A percentile compares a stretch with the other conserved stretches of the same genome.
phyloP scores from a whole-genome alignment of 1,140 invertebrate genomes.

The Diabrotica undecimpunctata region DNA sequence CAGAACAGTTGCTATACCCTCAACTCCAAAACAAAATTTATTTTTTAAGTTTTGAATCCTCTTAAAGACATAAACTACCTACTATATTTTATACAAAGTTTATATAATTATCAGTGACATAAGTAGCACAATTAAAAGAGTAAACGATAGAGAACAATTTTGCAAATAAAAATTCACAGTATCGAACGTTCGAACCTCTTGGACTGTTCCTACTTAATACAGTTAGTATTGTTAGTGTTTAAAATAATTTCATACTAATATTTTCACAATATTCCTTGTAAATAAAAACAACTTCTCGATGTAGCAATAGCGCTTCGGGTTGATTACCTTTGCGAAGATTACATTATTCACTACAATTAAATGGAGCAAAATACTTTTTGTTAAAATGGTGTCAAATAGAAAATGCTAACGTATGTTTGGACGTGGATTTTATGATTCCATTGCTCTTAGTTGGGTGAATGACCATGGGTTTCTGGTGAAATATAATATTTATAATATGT shows the following conservation, averaged over 20 bases:
- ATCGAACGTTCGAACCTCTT: no score
- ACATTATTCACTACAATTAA: slow-evolving; percentile 5
- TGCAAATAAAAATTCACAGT: no score
- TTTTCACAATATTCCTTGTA: slow-evolving; percentile 13
- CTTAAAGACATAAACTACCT: no score
- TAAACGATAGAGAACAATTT: no score
- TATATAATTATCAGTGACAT: no score
- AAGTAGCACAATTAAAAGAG: no score
- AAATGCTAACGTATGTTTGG: slow-evolving; percentile 15
- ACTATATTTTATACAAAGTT: no score
- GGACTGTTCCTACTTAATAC: no score
- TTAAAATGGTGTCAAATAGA: slow-evolving; percentile 12
- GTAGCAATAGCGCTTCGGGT: neutral
- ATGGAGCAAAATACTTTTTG: neutral
- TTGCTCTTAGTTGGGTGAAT: slow-evolving; percentile 9
- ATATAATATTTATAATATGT: slow-evolving; percentile 3
- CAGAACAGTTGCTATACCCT: no score
- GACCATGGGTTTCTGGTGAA: slow-evolving; percentile 8
- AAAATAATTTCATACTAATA: slow-evolving; percentile 7
- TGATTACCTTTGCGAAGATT: slow-evolving; percentile 3
- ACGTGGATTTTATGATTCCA: neutral
- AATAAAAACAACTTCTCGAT: slow-evolving; percentile 6
- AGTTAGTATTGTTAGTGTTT: neutral
- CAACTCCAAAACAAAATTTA: no score
- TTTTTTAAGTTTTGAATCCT: no score